These are phyloP conservation scores for Dryomyza anilis DNA, from an alignment of 2,888 invertebrate species.

Conservation along the genomic window DNA sequence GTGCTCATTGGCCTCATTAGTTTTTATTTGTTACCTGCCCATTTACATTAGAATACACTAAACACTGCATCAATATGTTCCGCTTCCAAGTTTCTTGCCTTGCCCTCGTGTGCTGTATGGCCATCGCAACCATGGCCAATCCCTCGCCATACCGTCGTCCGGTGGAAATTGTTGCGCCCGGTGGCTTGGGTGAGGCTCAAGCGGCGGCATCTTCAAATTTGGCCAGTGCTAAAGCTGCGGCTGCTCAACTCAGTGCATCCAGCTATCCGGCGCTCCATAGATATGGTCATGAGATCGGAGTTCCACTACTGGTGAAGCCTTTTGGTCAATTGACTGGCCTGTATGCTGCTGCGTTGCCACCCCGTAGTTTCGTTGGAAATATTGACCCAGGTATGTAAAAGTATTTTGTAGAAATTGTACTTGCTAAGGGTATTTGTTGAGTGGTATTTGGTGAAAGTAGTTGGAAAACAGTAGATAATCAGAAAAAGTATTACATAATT, in stretches of 20 bases:
- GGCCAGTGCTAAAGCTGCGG: constrained; percentile 51
- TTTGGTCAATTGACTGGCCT: constrained; percentile 48
- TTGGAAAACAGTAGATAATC: no score
- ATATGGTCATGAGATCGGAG: constrained; percentile 50
- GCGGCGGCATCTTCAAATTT: constrained; percentile 45
- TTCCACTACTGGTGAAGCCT: constrained; percentile 45
- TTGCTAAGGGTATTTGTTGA: no score
- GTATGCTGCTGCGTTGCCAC: constrained; percentile 52
- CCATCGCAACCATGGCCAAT: neutral
- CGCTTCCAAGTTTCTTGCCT: constrained; percentile 38
- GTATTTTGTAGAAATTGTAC: no score
- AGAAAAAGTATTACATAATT: no score
- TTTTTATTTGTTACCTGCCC: constrained; percentile 47
- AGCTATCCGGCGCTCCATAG: constrained; percentile 43
- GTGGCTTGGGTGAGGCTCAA: constrained; percentile 44
- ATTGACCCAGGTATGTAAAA: constrained; percentile 54
- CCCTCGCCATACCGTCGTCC: neutral
- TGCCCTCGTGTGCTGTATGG: constrained; percentile 28
- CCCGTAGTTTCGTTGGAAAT: constrained; percentile 53
- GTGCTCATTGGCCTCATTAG: constrained; percentile 46
- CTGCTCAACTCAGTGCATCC: constrained; percentile 45
- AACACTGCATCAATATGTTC: constrained; percentile 39
- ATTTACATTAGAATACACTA: constrained; percentile 35
- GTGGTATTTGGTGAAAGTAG: no score
- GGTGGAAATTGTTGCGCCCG: constrained; percentile 31